Base-by-base conservation (phyloP, 2,888 invertebrate species). In the Dioctria linearis region DNA sequence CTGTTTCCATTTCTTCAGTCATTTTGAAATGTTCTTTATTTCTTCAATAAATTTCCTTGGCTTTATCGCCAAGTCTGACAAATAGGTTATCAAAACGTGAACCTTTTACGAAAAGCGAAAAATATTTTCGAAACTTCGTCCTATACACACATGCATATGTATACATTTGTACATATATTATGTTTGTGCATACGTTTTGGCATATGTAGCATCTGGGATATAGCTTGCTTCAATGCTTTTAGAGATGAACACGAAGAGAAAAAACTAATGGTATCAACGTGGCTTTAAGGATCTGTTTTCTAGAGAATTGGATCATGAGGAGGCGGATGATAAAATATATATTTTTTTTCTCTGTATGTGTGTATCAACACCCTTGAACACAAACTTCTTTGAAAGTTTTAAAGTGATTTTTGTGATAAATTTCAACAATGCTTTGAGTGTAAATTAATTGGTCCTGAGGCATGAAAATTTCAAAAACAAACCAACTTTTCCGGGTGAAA, bases 21-120 rank as follows among this genome's bases (percentile, higher is more conserved):
- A 46, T 46, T 46, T 9, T 54, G 25, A 61, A 37, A 61, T 61
- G n/a, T 61, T 13, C 61, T 39, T 61, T 61, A 61, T 39, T 25
- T 39, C 61, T 37, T 61, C 25, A 61, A 61, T 61, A 61, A 61
- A 61, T 61, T 61, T 61, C 37, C 37, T 25, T 25, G 25, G 37
- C 61, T 25, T 61, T 61, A 61, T 61, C 61, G 61, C 61, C 61
- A 61, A 61, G 37, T 25, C n/a, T 61, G 61, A 61, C 61, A 61
- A 61, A 61, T 61, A 39, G 61, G 25, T 61, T 61, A 61, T 61
- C 61, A 61, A 61, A 61, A 61, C 61, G 61, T 61, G 61, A 61
- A n/a, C 61, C 61, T 61, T 61, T 61, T 61, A 61, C 61, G 61
- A 61, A 61, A 61, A 37, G 37, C 61, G n/a, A n/a, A 11, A 61